These are phyloP conservation scores for Neodon shergylaensis DNA, from an alignment of 2,113 vertebrate species.

Conservation along the genomic window DNA sequence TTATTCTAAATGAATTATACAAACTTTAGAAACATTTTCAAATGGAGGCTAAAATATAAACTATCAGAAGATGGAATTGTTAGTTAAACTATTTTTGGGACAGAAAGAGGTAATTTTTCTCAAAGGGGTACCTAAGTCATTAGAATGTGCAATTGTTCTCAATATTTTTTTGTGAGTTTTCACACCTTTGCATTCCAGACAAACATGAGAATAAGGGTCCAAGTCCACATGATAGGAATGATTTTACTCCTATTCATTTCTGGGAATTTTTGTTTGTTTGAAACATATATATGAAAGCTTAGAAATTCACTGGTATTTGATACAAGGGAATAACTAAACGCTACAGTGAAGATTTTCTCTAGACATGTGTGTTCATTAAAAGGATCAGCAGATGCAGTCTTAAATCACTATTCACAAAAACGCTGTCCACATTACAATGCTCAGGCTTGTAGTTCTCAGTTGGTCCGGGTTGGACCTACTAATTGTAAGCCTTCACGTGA, in stretches of 20 bases:
- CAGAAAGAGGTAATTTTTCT: background rate
- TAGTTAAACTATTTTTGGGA: background rate
- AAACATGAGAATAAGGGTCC: background rate
- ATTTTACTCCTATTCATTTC: background rate
- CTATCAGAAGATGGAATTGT: background rate
- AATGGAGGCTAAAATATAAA: slow-evolving; percentile 3
- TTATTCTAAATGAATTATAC: background rate
- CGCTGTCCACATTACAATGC: slow-evolving; percentile 69
- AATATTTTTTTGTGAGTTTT: too few species aligned
- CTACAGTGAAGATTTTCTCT: slow-evolving; percentile 53
- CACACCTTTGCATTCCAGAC: background rate
- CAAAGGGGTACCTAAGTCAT: background rate
- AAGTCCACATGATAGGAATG: background rate
- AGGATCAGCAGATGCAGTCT: slow-evolving; percentile 58
- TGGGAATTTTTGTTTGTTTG: background rate
- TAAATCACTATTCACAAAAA: slow-evolving; percentile 29
- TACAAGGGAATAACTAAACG: slow-evolving; percentile 70
- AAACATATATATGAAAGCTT: background rate
- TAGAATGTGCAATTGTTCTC: background rate
- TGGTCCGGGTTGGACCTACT: slow-evolving; percentile 25
- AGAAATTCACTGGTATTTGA: slow-evolving; percentile 55
- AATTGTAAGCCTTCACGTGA: slow-evolving; percentile 65
- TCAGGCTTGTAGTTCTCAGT: slow-evolving; percentile 59
- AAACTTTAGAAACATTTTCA: background rate
- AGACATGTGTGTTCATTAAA: slow-evolving; percentile 51